A percentile compares a stretch with the other conserved stretches of the same genome.
phyloP scores from a whole-genome alignment of 2,888 invertebrate genomes.

The Limenitis camilla region DNA sequence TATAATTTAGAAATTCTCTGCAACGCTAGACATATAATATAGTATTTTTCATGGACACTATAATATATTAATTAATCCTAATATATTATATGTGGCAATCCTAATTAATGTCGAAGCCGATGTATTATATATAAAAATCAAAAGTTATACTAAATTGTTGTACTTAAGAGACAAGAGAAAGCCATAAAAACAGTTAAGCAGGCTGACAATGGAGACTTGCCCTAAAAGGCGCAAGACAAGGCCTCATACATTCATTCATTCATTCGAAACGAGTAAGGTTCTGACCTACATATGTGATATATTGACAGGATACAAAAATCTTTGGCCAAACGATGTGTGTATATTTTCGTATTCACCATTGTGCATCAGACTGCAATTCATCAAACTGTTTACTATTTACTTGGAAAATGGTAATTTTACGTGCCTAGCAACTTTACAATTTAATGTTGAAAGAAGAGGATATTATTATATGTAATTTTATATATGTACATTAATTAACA shows the following conservation, averaged over 20 bases:
- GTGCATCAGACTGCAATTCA: slow-evolving; percentile 5
- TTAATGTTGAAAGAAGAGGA: no score
- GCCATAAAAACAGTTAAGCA: slow-evolving; percentile 3
- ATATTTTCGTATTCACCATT: slow-evolving; percentile 10
- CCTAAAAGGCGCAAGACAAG: slow-evolving; percentile 8
- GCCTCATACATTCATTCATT: slow-evolving; percentile 15
- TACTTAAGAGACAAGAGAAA: slow-evolving; percentile 1
- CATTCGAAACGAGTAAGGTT: slow-evolving; percentile 13
- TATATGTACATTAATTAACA: no score
- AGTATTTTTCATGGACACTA: no score
- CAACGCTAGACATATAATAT: no score
- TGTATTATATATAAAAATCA: not conserved
- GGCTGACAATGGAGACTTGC: slow-evolving; percentile 1
- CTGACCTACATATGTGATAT: slow-evolving; percentile 20
- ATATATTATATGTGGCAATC: no score
- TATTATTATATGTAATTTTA: no score
- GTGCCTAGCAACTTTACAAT: not conserved
- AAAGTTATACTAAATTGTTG: not conserved
- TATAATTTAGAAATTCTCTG: no score
- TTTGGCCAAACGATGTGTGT: not conserved
- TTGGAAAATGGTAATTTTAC: not conserved
- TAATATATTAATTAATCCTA: no score
- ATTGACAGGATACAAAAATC: slow-evolving; percentile 21
- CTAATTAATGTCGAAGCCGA: no score
- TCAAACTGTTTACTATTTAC: slow-evolving; percentile 3